Evolutionary conservation across 2,113 vertebrate species (phyloP), one percentile per base, ranked within the genome.

Genomic region (Cryptomyrus ogoouensis): DNA sequence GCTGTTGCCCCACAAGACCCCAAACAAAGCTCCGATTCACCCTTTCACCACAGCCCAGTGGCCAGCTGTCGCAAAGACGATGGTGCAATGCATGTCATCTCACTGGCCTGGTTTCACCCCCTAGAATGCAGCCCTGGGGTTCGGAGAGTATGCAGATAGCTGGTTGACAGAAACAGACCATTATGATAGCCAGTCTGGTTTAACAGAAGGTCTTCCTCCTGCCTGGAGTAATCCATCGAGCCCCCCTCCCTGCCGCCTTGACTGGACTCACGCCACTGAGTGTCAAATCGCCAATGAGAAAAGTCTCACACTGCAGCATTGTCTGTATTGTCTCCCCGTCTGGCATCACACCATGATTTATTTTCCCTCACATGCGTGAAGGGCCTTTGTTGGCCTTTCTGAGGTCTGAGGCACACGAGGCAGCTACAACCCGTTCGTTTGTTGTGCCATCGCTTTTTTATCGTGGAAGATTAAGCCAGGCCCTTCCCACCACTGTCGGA

Each of bases 21-120:
- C 83, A 66, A 47, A 90, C 89, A 90, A 90, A 90, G 89, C 89
- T 31, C 17, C 27, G 83, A 90, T 86, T 90, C 80, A 90, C 89
- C 24, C 42, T 12, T 49, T 83, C 12, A 39, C 35, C 89, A 42
- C 84, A 56, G 84, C 53, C 53, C 39, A 85, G 83, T 27, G 21
- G 24, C 52, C 89, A 90, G 89, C 89, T 90, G 89, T 85, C 80
- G 42, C 10, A 12, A 49, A 83, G 15, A n/a, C 13, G 52, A 52
- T 85, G 83, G 80, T 42, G 12, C 83, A 90, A 85, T 66, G 35
- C 42, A 53, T 21, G 35, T 85, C 52, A 80, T 90, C 89, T n/a
- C 89, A 86, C 83, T 84, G 83, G 83, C 83, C 44, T 17, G 44
- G 83, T 7, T 80, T 80, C 39, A 80, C 74, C 74, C 74, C 74